These are phyloP conservation scores for Caenorhabditis angaria DNA, from an alignment of 2,888 invertebrate species.

Conservation along the genomic window DNA sequence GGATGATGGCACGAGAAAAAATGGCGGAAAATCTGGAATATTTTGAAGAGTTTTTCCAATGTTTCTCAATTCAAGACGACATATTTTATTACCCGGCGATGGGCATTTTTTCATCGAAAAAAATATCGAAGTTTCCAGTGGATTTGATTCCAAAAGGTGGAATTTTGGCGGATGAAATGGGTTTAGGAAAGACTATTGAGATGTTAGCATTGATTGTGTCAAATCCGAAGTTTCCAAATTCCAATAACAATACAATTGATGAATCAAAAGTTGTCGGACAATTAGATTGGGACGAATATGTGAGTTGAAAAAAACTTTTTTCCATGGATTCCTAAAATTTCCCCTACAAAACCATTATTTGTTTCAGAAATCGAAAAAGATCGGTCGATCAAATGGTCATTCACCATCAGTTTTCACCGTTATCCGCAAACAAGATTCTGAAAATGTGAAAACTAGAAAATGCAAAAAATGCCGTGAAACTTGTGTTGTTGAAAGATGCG, in stretches of 20 bases:
- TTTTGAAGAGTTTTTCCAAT: neutral
- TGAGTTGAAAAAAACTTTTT: too few relatives aligned
- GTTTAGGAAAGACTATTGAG: slow-evolving; percentile 84
- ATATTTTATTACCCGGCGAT: neutral
- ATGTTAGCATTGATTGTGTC: slow-evolving; percentile 78
- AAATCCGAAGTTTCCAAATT: neutral
- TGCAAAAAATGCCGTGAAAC: slow-evolving; percentile 1
- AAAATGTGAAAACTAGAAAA: too few relatives aligned
- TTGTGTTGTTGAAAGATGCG: slow-evolving; percentile 10
- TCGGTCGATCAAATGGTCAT: too few relatives aligned
- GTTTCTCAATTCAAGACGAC: neutral
- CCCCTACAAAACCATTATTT: too few relatives aligned
- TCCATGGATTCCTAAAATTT: neutral
- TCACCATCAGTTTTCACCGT: too few relatives aligned
- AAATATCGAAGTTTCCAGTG: neutral
- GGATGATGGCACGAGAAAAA: slow-evolving; percentile 73
- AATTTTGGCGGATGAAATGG: slow-evolving; percentile 85
- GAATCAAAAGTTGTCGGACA: neutral
- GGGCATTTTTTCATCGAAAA: neutral
- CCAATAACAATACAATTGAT: neutral
- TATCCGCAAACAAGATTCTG: too few relatives aligned
- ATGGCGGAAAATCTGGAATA: neutral
- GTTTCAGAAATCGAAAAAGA: too few relatives aligned
- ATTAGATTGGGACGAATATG: neutral
- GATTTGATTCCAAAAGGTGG: slow-evolving; percentile 72